phyloP scores from a whole-genome alignment of 1,140 invertebrate species.

The Ladona fulva region DNA sequence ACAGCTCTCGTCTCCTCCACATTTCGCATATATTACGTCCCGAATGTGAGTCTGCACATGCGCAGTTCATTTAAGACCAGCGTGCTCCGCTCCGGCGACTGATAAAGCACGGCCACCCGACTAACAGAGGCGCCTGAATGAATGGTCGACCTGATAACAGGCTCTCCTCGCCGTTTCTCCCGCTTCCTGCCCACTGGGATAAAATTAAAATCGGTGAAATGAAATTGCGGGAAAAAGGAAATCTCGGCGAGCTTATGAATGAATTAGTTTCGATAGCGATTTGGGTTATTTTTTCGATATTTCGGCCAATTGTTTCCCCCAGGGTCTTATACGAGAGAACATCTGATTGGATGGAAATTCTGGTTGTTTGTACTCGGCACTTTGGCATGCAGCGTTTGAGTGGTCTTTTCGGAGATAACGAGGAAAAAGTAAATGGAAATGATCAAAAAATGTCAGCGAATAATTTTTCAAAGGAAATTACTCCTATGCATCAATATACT shows the following conservation, averaged over 20 bases:
- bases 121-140: neutral
- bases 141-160: neutral
- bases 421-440: no score
- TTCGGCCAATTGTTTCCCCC: no score
- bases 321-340: no score
- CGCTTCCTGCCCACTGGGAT: neutral
- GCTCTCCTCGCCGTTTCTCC: neutral
- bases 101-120: neutral
- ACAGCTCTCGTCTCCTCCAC: neutral
- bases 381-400: no score
- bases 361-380: no score
- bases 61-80: neutral
- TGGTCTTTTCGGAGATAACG: no score
- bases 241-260: neutral
- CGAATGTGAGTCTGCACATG: neutral
- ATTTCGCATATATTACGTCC: neutral
- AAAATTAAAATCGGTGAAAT: neutral
- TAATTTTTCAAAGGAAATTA: no score
- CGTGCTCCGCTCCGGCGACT: neutral
- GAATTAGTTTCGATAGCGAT: no score
- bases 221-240: neutral
- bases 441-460: no score
- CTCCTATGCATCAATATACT: no score
- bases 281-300: no score
- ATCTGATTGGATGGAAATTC: no score